Percentiles rank a stretch among this genome's conserved stretches.
Evolutionary conservation across 2,113 vertebrate species (phyloP).

Genomic region (Burhinus oedicnemus): DNA sequence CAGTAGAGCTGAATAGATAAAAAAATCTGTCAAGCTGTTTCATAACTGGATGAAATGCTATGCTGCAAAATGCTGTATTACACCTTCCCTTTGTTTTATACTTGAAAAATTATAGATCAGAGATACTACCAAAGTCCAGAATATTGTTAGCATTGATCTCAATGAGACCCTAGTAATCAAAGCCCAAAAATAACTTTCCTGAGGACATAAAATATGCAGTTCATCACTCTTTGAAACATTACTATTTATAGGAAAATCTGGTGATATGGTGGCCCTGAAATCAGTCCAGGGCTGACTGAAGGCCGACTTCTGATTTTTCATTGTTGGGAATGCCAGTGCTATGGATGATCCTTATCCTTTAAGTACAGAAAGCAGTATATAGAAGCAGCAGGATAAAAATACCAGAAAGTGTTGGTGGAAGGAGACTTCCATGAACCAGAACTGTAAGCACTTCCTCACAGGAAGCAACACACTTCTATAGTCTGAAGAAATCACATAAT

Average conservation of each 20-base stretch:
- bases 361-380: neutral
- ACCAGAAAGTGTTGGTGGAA: neutral
- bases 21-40: neutral
- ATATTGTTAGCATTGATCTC: neutral
- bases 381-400: neutral
- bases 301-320: neutral
- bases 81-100: neutral
- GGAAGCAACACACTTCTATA: neutral
- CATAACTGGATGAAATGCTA: neutral
- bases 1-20: neutral
- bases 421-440: neutral
- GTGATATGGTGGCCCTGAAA: neutral
- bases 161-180: neutral
- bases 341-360: neutral
- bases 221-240: neutral
- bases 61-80: neutral
- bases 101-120: neutral
- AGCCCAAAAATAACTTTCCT: neutral
- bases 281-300: neutral
- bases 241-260: neutral
- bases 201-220: neutral
- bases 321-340: neutral
- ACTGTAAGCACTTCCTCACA: neutral
- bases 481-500: neutral
- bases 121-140: neutral